Percentiles rank a stretch among this genome's conserved stretches.
These are phyloP conservation scores for Eristalinus sepulchralis DNA, from an alignment of 2,888 invertebrate species.

Conservation along the genomic window DNA sequence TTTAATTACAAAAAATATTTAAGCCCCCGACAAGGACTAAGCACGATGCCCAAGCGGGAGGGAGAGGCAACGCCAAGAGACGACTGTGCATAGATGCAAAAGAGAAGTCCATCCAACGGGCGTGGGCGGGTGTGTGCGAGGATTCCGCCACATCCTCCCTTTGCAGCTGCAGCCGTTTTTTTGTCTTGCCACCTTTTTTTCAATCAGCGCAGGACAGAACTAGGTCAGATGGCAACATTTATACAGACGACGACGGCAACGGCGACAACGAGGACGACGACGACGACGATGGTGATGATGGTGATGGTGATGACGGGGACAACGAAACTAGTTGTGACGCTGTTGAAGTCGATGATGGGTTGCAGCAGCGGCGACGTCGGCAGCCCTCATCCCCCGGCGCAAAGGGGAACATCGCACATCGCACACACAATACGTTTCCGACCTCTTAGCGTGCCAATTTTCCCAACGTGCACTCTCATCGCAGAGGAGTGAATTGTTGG, in stretches of 20 bases:
- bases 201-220: slow-evolving; percentile 63
- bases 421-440: slow-evolving; percentile 49
- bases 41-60: neutral
- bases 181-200: slow-evolving; percentile 33
- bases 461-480: slow-evolving; percentile 20
- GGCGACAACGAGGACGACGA: slow-evolving; percentile 24
- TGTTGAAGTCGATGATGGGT: neutral
- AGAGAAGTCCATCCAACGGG: slow-evolving; percentile 57
- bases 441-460: slow-evolving; percentile 59
- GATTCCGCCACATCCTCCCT: neutral
- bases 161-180: slow-evolving; percentile 41
- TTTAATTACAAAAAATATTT: slow-evolving; percentile 69
- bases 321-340: neutral
- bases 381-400: neutral
- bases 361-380: slow-evolving; percentile 3
- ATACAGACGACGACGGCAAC: slow-evolving; percentile 43
- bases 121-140: neutral
- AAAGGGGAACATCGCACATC: slow-evolving; percentile 25
- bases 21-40: slow-evolving; percentile 65
- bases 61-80: neutral
- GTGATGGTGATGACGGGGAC: neutral
- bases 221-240: slow-evolving; percentile 68
- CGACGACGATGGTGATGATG: neutral
- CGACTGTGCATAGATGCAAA: neutral
- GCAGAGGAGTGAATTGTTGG: slow-evolving; percentile 36